Conservation (phyloP, 2,797 vertebrate species). For the Ptychobarbus kaznakovi region DNA sequence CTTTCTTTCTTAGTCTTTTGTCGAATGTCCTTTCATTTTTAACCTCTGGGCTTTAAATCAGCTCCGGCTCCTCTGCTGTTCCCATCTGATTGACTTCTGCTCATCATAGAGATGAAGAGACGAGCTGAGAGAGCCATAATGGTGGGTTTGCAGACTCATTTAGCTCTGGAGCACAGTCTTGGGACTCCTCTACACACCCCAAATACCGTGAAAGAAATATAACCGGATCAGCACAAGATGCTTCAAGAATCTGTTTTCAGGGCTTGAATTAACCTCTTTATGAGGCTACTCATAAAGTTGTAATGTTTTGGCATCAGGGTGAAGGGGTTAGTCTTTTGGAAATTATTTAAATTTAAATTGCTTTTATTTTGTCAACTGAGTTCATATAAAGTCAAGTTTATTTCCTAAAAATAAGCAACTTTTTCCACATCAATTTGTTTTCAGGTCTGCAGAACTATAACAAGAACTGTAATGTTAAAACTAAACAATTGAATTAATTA, state of each 20-base stretch:
- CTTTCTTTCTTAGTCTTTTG: too few relatives aligned
- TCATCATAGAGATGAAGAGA: background rate
- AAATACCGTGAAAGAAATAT: constrained; percentile 21
- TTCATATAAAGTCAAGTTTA: background rate
- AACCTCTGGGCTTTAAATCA: constrained; percentile 38
- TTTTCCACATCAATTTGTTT: background rate
- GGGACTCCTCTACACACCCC: background rate
- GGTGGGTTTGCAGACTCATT: constrained; percentile 23
- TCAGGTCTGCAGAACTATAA: too few relatives aligned
- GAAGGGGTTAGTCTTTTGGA: background rate
- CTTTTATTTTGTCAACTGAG: constrained; percentile 3
- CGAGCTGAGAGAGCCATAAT: constrained; percentile 15
- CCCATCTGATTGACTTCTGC: constrained; percentile 2
- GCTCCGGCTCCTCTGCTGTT: background rate
- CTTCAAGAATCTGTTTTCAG: constrained; percentile 21
- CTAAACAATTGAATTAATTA: too few relatives aligned
- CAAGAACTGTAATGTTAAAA: too few relatives aligned
- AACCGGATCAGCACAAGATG: constrained; percentile 14
- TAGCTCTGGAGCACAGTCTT: constrained; percentile 28
- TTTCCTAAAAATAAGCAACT: constrained; percentile 9
- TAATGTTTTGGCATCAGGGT: background rate
- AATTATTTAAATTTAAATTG: background rate
- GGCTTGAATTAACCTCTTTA: background rate
- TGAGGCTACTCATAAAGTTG: background rate
- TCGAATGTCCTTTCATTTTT: constrained; percentile 59